Base-by-base conservation (phyloP, 2,113 vertebrate species). In the Phalacrocorax brasilianus region DNA sequence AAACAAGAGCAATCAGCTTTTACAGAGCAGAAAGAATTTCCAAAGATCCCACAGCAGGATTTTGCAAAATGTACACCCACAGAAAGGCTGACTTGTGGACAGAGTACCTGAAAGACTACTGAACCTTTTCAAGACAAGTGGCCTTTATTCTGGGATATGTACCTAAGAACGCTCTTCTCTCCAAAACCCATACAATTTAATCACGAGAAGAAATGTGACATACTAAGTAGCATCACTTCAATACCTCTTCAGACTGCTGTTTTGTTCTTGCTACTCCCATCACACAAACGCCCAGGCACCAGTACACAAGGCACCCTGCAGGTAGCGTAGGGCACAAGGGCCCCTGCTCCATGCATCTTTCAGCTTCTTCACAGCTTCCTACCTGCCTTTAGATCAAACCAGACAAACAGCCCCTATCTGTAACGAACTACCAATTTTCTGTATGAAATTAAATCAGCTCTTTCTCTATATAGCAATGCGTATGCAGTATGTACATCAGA, bases 261-360 rank as follows among this genome's bases (percentile, higher is more conserved):
- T 62, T 62, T 70, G 53, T 42, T 70, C 65, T 11, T 58, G 65
- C 38, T 81, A 27, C 21, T 70, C 55, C 3, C 16, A 65, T 11
- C 50, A 62, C 35, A 70, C 28, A 63, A 13, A 40, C 4, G 12
- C 17, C 17, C 5, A 1, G 33, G n/a, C 62, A 79, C 71, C 27
- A 49, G 66, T 2, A 75, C 42, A 27, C 0, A 0, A 59, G 53
- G 74, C 53, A 81, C 16, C 3, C 73, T 59, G 17, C 30, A 74
- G 63, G n/a, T 32, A 77, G 6, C 0, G 9, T 2, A 55, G 0
- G 5, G 75, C 52, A 74, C 0, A 0, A 85, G 42, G 49, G 26
- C 10, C 49, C n/a, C 79, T 21, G 53, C 44, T 56, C 45, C 63
- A 70, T 1, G 1, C 44, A 14, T 16, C 66, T 53, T 76, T 45